Evolutionary conservation across 2,113 vertebrate species (phyloP), one percentile per base, ranked within the genome.

Genomic region (Tauraco erythrolophus): DNA sequence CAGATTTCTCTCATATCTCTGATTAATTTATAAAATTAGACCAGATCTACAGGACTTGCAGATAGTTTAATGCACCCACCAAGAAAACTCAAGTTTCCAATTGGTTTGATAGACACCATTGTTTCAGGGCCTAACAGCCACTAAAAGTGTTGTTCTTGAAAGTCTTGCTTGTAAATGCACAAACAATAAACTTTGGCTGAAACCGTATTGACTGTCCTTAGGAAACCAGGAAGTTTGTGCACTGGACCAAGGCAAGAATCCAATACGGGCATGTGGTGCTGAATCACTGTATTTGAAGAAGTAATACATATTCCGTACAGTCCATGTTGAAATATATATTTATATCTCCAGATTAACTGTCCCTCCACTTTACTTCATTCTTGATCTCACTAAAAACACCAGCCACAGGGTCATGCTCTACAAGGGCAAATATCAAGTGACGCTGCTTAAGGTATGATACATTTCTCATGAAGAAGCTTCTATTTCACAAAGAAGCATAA

Each of bases 391-490:
- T 50, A 30, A 70, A 65, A 89, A 25, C 23, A 6, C 22, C 69
- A 70, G 37, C 25, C 68, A 57, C 74, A 23, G 74, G 56, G 70
- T 82, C 86, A 22, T 3, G 50, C 46, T 94, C 65, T 61, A 35
- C 86, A 92, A 92, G 93, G 94, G 31, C 90, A 92, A 88, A 70
- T 78, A 86, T 37, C 95, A 93, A 94, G 87, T 74, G 80, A 66
- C 76, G 76, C 58, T 76, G 54, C 71, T 92, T 84, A 83, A 81
- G 78, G 92, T 74, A 24, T 0, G 10, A 88, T 65, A 45, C 14
- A 19, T 82, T 94, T 82, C 96, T 80, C 53, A 51, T 12, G 45
- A 71, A 72, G 79, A 43, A 76, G 79, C 41, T 91, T 31, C 83
- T 77, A 10, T 95, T 96, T 89, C 95, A 87, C 62, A 90, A 89